These are phyloP conservation scores for Bothrops jararaca DNA, from an alignment of 2,113 vertebrate species.

Conservation along the genomic window DNA sequence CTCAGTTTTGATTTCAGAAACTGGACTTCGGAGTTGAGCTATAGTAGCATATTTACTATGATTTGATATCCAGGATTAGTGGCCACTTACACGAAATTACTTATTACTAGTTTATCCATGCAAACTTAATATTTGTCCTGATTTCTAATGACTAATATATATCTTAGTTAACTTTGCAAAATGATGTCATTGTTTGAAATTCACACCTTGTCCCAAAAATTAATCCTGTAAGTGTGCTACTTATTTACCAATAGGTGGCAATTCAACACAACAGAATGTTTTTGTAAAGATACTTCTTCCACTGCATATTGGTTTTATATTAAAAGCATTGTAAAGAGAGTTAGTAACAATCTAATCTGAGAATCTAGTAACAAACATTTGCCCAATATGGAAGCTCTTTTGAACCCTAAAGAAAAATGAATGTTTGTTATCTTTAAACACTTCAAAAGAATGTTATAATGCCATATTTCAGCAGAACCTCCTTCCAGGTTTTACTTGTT, in stretches of 20 bases:
- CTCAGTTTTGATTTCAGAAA: neutral
- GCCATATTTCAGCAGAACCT: neutral
- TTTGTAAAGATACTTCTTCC: neutral
- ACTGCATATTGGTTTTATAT: neutral
- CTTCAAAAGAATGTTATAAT: neutral
- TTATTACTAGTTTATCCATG: neutral
- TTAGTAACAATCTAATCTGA: neutral
- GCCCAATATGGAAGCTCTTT: neutral
- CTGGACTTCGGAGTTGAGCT: neutral
- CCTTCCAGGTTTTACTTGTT: too few species aligned
- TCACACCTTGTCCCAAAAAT: neutral
- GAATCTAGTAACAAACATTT: neutral
- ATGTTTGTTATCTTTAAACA: neutral
- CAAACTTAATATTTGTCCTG: neutral
- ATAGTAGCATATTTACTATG: neutral
- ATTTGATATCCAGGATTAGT: neutral
- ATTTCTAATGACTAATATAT: neutral
- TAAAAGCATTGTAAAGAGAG: constrained; percentile 5
- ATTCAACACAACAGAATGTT: constrained; percentile 25
- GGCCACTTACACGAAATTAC: neutral
- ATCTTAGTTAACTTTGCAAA: neutral
- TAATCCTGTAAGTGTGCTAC: neutral
- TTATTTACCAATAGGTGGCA: constrained; percentile 42
- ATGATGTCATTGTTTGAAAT: neutral
- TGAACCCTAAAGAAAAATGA: neutral